Percentiles rank a stretch among this genome's conserved stretches.
phyloP scores from a whole-genome alignment of 2,113 vertebrate genomes.

The Tinamus guttatus region DNA sequence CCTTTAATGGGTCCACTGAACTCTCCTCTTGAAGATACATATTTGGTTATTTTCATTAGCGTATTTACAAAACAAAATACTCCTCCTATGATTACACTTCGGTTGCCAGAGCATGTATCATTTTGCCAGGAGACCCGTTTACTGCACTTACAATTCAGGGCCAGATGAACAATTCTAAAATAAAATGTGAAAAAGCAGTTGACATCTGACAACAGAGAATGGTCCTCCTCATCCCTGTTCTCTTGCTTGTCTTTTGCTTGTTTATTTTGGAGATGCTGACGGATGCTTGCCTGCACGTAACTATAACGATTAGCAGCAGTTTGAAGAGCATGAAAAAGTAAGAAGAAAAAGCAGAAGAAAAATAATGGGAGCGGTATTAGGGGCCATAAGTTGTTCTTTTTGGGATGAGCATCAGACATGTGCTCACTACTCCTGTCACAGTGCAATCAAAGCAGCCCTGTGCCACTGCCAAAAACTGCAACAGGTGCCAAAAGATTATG shows the following conservation, averaged over 20 bases:
- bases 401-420: constrained; percentile 19
- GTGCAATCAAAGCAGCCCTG: constrained; percentile 36
- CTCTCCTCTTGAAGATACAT: neutral
- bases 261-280: neutral
- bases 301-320: neutral
- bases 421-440: neutral
- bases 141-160: neutral
- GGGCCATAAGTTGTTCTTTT: neutral
- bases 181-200: neutral
- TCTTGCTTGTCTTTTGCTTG: neutral
- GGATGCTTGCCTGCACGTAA: neutral
- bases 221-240: neutral
- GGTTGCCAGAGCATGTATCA: neutral
- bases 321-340: neutral
- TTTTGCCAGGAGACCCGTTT: neutral
- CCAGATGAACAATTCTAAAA: neutral
- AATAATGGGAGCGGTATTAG: neutral
- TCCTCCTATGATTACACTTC: neutral
- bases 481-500: constrained; percentile 60
- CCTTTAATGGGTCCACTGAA: constrained; percentile 25
- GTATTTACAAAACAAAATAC: neutral
- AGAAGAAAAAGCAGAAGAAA: neutral
- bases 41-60: neutral
- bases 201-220: neutral
- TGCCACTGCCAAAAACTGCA: constrained; percentile 52